Percentiles rank a stretch among this genome's conserved stretches.
phyloP scores from a whole-genome alignment of 2,888 invertebrate species.

The Lacanobia oleracea region DNA sequence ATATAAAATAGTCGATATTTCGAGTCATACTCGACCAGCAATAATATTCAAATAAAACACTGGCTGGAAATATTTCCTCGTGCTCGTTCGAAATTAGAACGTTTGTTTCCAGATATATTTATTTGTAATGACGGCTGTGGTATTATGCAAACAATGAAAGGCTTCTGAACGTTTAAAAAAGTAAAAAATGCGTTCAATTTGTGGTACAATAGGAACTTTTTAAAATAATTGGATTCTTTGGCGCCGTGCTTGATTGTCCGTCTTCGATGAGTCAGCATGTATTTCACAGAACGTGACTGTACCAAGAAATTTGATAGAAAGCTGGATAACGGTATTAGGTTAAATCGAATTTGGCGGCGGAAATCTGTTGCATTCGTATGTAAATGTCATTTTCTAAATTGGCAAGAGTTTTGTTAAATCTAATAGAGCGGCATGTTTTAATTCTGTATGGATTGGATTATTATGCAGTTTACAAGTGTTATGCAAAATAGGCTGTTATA shows the following conservation, averaged over 20 bases:
- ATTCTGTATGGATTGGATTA: neutral
- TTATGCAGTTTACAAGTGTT: no score
- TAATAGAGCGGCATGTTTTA: slow-evolving; percentile 9
- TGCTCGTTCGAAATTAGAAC: slow-evolving; percentile 40
- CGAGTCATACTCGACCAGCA: slow-evolving; percentile 18
- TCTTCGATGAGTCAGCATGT: slow-evolving; percentile 59
- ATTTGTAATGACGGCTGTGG: slow-evolving; percentile 18
- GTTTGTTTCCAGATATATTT: slow-evolving; percentile 35
- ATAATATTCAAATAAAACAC: slow-evolving; percentile 50
- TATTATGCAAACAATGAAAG: slow-evolving; percentile 43
- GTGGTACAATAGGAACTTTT: slow-evolving; percentile 54
- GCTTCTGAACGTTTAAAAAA: slow-evolving; percentile 28
- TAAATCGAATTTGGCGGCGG: slow-evolving; percentile 50
- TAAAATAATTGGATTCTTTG: slow-evolving; percentile 49
- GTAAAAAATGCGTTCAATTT: slow-evolving; percentile 41
- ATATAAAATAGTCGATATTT: slow-evolving; percentile 19
- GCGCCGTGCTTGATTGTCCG: slow-evolving; percentile 40
- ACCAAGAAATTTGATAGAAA: slow-evolving; percentile 61
- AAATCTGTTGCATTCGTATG: slow-evolving; percentile 18
- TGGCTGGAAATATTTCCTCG: slow-evolving; percentile 22
- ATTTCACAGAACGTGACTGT: slow-evolving; percentile 50
- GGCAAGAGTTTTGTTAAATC: slow-evolving; percentile 11
- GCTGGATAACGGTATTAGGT: slow-evolving; percentile 55
- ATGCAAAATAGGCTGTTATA: neutral
- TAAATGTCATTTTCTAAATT: slow-evolving; percentile 28